These are phyloP conservation scores for Vanessa tameamea DNA, from an alignment of 1,140 invertebrate genomes.

Conservation along the genomic window DNA sequence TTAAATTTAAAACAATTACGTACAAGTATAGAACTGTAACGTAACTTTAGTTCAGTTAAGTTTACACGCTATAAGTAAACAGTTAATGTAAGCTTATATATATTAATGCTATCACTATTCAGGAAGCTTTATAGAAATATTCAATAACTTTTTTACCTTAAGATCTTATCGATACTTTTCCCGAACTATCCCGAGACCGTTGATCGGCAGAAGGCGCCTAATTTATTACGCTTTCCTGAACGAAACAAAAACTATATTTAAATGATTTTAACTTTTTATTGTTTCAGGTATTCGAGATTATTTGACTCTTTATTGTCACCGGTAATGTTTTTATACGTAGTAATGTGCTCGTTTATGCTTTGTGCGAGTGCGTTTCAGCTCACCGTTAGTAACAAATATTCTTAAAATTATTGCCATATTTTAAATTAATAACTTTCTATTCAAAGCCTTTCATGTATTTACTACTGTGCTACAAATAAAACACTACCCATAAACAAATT, in stretches of 20 bases:
- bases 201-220: slow-evolving; percentile 15
- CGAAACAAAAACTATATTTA: neutral
- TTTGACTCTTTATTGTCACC: slow-evolving; percentile 69
- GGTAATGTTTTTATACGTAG: slow-evolving; percentile 68
- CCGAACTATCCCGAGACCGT: slow-evolving; percentile 21
- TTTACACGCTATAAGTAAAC: too few relatives aligned
- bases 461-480: too few relatives aligned
- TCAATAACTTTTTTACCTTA: too few relatives aligned
- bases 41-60: too few relatives aligned
- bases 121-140: too few relatives aligned
- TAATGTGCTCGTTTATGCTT: slow-evolving; percentile 66
- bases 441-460: too few relatives aligned
- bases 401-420: neutral
- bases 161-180: slow-evolving; percentile 23
- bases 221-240: neutral
- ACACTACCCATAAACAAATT: too few relatives aligned
- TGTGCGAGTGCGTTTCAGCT: slow-evolving; percentile 69
- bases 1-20: too few relatives aligned
- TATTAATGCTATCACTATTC: too few relatives aligned
- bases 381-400: slow-evolving; percentile 52
- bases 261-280: slow-evolving; percentile 28
- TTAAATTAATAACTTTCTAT: too few relatives aligned
- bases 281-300: slow-evolving; percentile 65
- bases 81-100: too few relatives aligned
- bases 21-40: too few relatives aligned